Evolutionary conservation across 2,113 vertebrate genomes (phyloP).

Genomic region (Orycteropus afer): DNA sequence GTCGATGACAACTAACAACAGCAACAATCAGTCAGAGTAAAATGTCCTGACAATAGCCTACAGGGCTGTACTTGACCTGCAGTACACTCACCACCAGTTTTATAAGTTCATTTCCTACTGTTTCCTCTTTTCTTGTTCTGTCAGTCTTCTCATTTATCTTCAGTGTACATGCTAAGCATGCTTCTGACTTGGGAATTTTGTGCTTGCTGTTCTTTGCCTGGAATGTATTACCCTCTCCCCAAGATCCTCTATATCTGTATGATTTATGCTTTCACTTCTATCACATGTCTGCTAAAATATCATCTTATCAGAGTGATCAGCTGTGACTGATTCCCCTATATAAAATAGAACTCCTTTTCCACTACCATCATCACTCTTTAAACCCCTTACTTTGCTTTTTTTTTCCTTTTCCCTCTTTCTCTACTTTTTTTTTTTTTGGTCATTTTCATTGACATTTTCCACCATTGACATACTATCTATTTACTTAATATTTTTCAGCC

Average conservation of each 20-base stretch:
- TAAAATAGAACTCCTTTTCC: background rate
- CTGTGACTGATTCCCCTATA: background rate
- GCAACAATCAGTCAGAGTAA: background rate
- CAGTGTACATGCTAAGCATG: background rate
- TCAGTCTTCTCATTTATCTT: background rate
- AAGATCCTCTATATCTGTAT: background rate
- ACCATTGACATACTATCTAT: no score
- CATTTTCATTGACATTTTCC: no score
- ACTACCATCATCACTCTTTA: background rate
- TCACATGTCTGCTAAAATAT: background rate
- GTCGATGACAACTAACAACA: no score
- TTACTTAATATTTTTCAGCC: no score
- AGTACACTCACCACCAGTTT: background rate
- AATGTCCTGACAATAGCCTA: background rate
- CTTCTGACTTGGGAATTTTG: background rate
- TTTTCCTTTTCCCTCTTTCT: background rate
- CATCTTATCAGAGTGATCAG: background rate
- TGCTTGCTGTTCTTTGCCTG: background rate
- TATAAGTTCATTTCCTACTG: background rate
- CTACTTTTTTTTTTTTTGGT: no score
- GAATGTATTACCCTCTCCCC: background rate
- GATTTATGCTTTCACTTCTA: background rate
- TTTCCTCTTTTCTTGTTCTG: background rate
- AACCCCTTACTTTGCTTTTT: background rate
- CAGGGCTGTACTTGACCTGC: background rate